phyloP scores from a whole-genome alignment of 23 tunicate genomes.

The Trididemnum clinides region DNA sequence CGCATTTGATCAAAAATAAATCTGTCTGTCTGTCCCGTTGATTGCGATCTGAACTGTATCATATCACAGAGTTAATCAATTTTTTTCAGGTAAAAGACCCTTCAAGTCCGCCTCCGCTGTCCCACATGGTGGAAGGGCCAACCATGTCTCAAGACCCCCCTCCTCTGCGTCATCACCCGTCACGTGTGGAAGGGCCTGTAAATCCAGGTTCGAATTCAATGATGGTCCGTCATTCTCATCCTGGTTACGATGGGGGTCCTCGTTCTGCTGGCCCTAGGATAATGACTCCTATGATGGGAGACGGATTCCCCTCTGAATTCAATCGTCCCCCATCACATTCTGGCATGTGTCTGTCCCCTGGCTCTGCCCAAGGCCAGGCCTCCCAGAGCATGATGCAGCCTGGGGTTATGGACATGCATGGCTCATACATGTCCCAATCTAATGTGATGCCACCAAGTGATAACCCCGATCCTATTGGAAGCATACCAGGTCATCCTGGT shows the following conservation, averaged over 20 bases:
- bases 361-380: not conserved
- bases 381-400: constrained; percentile 39
- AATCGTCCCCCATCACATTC: constrained; percentile 63
- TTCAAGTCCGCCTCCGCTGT: constrained; percentile 76
- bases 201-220: constrained; percentile 15
- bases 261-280: constrained; percentile 52
- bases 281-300: constrained; percentile 46
- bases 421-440: constrained; percentile 13
- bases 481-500: constrained; percentile 11
- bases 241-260: constrained; percentile 58
- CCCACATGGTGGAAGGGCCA: constrained; percentile 49
- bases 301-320: constrained; percentile 26
- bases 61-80: too few species aligned
- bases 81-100: constrained; percentile 83
- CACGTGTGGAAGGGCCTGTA: constrained; percentile 4
- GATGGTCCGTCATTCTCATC: constrained; percentile 21
- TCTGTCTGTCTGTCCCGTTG: too few species aligned
- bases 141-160: constrained; percentile 68
- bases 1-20: too few species aligned
- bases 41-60: too few species aligned
- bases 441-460: constrained; percentile 29
- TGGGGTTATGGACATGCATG: constrained; percentile 57
- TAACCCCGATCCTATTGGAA: not conserved
- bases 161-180: constrained; percentile 48
- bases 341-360: constrained; percentile 59